phyloP scores from a whole-genome alignment of 2,797 vertebrate genomes.

The Mormyrops boulengeri region DNA sequence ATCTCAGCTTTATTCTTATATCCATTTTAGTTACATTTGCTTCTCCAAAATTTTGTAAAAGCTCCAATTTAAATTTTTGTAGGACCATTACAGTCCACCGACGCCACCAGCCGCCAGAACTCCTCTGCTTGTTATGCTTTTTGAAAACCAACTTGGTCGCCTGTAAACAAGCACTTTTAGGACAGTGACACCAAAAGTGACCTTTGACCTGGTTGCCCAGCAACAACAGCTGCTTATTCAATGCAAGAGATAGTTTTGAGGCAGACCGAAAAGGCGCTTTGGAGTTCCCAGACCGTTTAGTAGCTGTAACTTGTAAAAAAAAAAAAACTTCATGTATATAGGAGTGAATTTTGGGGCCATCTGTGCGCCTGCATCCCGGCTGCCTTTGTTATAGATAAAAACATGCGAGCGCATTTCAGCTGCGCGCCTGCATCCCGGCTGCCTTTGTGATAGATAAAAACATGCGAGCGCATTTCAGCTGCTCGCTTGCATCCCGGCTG shows the following conservation, averaged over 20 bases:
- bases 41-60: background rate
- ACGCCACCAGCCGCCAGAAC: background rate
- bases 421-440: background rate
- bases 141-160: background rate
- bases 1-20: background rate
- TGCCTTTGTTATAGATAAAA: background rate
- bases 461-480: background rate
- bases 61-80: background rate
- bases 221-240: background rate
- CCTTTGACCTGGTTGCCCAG: background rate
- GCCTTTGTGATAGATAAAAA: background rate
- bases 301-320: background rate
- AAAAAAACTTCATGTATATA: background rate
- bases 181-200: background rate
- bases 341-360: background rate
- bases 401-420: slow-evolving; percentile 4
- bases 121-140: background rate
- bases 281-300: background rate
- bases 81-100: background rate
- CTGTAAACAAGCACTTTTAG: background rate
- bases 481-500: background rate
- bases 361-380: background rate
- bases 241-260: background rate
- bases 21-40: background rate
- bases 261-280: background rate